phyloP scores from a whole-genome alignment of 2,888 invertebrate genomes.

The Anodontia alba region DNA sequence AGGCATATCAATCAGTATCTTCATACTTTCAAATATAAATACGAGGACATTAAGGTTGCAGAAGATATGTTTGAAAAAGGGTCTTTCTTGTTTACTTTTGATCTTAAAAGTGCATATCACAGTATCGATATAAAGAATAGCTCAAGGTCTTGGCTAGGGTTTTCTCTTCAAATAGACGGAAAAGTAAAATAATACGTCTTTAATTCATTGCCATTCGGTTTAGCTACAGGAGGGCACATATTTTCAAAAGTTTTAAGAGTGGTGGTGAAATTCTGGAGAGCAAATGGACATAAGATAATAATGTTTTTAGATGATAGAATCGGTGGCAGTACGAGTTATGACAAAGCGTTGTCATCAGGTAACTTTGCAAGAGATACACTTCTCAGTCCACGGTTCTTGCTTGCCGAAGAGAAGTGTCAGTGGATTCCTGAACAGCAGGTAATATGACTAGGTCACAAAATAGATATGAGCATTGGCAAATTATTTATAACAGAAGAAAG shows the following conservation, averaged over 20 bases:
- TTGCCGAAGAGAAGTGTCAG: conserved; percentile 24
- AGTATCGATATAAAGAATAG: conserved; percentile 36
- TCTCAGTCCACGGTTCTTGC: background rate
- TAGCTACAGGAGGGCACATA: conserved; percentile 48
- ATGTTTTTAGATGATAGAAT: conserved; percentile 55
- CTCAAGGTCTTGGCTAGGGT: conserved; percentile 42
- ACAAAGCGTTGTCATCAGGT: conserved; percentile 5
- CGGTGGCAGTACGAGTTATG: conserved; percentile 8
- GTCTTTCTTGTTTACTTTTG: conserved; percentile 28
- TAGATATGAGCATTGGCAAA: background rate
- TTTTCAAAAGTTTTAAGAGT: conserved; percentile 47
- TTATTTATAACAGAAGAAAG: conserved; percentile 25
- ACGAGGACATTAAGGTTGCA: conserved; percentile 36
- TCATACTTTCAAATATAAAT: conserved; percentile 37
- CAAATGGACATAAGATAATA: conserved; percentile 27
- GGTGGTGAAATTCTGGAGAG: conserved; percentile 35
- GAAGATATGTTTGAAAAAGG: conserved; percentile 24
- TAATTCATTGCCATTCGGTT: conserved; percentile 47
- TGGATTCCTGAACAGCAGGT: conserved; percentile 23
- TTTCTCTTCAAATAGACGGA: conserved; percentile 24
- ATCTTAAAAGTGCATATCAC: conserved; percentile 45
- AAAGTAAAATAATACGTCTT: conserved; percentile 27
- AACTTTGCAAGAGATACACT: conserved; percentile 1
- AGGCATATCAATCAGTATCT: conserved; percentile 41
- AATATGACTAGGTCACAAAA: conserved; percentile 29